Evolutionary conservation across 2,797 vertebrate species (phyloP).

Genomic region (Mormyrus hasselquistii): DNA sequence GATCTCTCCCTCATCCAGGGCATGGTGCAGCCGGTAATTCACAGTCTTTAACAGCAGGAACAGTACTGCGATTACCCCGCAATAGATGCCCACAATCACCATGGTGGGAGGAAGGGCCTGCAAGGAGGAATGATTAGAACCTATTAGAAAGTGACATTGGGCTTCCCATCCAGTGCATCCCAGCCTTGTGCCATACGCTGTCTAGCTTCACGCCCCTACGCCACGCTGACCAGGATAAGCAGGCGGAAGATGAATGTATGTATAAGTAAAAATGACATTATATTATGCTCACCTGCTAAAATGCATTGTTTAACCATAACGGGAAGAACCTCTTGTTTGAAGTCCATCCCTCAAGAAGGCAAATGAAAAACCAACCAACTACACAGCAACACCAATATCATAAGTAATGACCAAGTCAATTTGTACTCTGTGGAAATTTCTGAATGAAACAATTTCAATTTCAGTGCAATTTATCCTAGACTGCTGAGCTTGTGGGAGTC

Average conservation of each 20-base stretch:
- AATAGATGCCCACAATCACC: conserved; percentile 97
- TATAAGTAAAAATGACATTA: background rate
- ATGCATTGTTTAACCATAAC: background rate
- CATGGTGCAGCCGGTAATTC: conserved; percentile 93
- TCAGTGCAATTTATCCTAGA: background rate
- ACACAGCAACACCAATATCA: background rate
- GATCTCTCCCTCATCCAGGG: conserved; percentile 94
- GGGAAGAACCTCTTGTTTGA: background rate
- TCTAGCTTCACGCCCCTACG: background rate
- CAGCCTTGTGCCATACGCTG: background rate
- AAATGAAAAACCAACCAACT: background rate
- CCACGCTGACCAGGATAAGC: background rate
- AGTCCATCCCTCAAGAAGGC: background rate
- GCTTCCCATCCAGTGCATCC: background rate
- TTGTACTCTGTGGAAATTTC: background rate
- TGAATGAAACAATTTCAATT: background rate
- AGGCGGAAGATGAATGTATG: background rate
- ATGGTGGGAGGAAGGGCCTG: conserved; percentile 94
- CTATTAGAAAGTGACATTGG: background rate
- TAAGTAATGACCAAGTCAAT: background rate
- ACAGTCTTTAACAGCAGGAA: conserved; percentile 93
- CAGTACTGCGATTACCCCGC: conserved; percentile 87
- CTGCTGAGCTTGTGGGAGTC: background rate
- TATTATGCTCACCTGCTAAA: background rate
- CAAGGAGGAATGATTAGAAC: background rate